Conservation (phyloP, 2,797 vertebrate genomes). For the Hephaestus fuliginosus region DNA sequence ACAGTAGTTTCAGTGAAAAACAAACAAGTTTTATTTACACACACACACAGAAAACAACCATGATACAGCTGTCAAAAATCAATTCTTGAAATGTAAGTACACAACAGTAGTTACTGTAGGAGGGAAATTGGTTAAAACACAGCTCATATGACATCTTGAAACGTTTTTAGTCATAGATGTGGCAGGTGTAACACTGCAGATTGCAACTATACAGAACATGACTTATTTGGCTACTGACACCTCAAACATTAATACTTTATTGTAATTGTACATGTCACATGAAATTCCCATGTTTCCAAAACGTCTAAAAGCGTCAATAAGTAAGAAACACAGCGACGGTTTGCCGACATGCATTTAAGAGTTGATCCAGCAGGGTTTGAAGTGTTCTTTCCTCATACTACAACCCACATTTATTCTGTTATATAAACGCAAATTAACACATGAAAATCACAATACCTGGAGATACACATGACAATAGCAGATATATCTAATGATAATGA, state of each 20-base stretch:
- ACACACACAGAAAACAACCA: neutral
- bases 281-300: conserved; percentile 4
- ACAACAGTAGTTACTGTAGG: neutral
- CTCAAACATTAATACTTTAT: conserved; percentile 18
- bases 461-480: neutral
- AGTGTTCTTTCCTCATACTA: neutral
- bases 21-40: conserved; percentile 1
- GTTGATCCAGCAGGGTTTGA: neutral
- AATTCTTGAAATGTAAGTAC: neutral
- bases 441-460: neutral
- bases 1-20: neutral
- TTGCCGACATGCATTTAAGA: neutral
- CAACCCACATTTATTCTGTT: neutral
- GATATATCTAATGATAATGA: conserved; percentile 17
- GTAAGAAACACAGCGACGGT: neutral
- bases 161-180: conserved; percentile 57
- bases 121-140: conserved; percentile 48
- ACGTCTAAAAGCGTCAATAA: neutral
- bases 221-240: conserved; percentile 6
- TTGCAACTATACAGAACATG: conserved; percentile 21
- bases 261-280: neutral
- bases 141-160: conserved; percentile 30
- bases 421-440: neutral
- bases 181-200: conserved; percentile 34
- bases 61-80: neutral